A percentile compares a stretch with the other conserved stretches of the same genome.
Evolutionary conservation across 2,797 vertebrate genomes (phyloP).

Genomic region (Lophotriccus pileatus): DNA sequence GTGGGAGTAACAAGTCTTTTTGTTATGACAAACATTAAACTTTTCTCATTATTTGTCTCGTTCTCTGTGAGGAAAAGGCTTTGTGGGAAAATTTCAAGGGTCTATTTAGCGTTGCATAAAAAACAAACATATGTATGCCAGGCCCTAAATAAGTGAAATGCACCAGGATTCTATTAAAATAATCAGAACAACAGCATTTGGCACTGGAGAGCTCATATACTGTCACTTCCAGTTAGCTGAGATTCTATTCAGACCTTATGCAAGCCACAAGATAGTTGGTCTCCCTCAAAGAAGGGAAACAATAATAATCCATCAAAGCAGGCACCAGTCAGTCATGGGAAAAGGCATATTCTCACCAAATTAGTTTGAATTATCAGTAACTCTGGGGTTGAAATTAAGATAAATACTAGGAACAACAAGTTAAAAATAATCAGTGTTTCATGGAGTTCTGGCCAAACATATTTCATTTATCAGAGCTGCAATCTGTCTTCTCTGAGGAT

Average conservation of each 20-base stretch:
- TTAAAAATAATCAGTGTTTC: background rate
- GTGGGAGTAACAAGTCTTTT: background rate
- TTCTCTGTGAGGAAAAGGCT: background rate
- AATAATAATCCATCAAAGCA: background rate
- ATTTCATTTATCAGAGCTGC: background rate
- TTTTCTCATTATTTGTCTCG: background rate
- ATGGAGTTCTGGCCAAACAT: background rate
- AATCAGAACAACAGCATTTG: background rate
- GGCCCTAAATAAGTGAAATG: background rate
- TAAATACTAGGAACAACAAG: background rate
- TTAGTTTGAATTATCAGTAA: background rate
- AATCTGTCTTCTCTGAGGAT: background rate
- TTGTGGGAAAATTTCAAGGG: background rate
- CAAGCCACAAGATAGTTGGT: background rate
- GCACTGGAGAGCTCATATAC: background rate
- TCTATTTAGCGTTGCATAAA: background rate
- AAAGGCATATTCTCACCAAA: background rate
- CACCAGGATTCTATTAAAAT: background rate
- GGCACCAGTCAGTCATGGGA: background rate
- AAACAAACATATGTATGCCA: background rate
- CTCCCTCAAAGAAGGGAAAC: background rate
- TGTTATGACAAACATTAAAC: background rate
- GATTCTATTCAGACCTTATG: background rate
- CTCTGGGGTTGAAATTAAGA: background rate
- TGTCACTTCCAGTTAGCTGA: background rate